A percentile compares a stretch with the other conserved stretches of the same genome.
Conservation (phyloP, 2,797 vertebrate species). For the Protonibea diacanthus region DNA sequence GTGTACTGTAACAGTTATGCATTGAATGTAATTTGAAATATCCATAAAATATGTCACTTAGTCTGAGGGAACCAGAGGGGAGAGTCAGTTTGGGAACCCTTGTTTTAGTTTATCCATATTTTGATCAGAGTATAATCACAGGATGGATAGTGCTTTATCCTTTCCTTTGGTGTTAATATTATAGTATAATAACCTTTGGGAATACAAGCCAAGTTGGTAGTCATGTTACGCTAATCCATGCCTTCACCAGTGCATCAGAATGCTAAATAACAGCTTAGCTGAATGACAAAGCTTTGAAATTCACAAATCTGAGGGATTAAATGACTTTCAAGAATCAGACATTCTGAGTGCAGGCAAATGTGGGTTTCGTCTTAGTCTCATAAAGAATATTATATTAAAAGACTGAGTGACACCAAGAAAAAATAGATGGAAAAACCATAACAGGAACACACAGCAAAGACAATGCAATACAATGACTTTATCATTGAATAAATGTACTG, state of each 20-base stretch:
- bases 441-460: background rate
- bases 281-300: constrained; percentile 74
- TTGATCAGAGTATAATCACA: constrained; percentile 20
- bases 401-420: constrained; percentile 3
- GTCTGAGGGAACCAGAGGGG: too few relatives aligned
- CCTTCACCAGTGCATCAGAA: constrained; percentile 76
- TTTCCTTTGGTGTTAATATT: constrained; percentile 44
- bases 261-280: constrained; percentile 78
- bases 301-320: constrained; percentile 75
- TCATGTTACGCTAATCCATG: constrained; percentile 79
- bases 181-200: constrained; percentile 32
- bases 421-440: constrained; percentile 10
- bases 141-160: constrained; percentile 38
- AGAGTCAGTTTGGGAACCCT: background rate
- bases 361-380: constrained; percentile 49
- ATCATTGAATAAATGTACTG: constrained; percentile 8
- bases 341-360: constrained; percentile 56
- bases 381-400: constrained; percentile 44
- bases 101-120: constrained; percentile 28
- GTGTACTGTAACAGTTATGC: too few relatives aligned
- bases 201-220: constrained; percentile 62
- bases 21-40: too few relatives aligned
- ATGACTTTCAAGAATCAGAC: constrained; percentile 71
- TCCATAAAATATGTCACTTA: too few relatives aligned
- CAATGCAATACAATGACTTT: constrained; percentile 45